Percentiles rank a stretch among this genome's conserved stretches.
phyloP scores from a whole-genome alignment of 2,113 vertebrate genomes.

The Sphaerodactylus townsendi region DNA sequence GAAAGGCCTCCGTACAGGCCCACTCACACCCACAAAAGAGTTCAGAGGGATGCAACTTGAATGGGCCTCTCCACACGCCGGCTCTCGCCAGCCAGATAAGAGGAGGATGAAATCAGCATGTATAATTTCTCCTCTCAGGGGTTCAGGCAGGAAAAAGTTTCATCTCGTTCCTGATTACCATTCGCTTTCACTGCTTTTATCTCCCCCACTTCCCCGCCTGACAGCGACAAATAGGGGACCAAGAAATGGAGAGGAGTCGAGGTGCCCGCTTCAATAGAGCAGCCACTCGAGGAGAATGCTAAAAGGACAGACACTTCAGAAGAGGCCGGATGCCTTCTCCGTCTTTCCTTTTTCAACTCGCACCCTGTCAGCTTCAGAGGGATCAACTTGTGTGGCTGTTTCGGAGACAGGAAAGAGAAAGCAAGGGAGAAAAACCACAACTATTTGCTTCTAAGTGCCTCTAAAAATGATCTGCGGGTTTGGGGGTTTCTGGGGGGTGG shows the following conservation, averaged over 20 bases:
- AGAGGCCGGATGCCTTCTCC: background rate
- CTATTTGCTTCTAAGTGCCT: background rate
- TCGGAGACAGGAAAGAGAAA: background rate
- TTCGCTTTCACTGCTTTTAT: slow-evolving; percentile 52
- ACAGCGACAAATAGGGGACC: slow-evolving; percentile 60
- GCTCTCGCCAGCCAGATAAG: slow-evolving; percentile 51
- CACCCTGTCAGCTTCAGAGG: slow-evolving; percentile 48
- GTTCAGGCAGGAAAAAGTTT: slow-evolving; percentile 44
- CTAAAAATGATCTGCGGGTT: slow-evolving; percentile 7
- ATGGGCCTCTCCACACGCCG: slow-evolving; percentile 8
- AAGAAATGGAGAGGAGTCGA: slow-evolving; percentile 57
- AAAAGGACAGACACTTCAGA: slow-evolving; percentile 34
- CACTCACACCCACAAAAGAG: slow-evolving; percentile 20
- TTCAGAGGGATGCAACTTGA: slow-evolving; percentile 29
- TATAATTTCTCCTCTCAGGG: slow-evolving; percentile 60
- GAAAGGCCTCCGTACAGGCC: background rate
- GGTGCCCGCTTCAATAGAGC: slow-evolving; percentile 56
- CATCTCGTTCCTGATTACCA: slow-evolving; percentile 50
- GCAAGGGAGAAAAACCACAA: slow-evolving; percentile 6
- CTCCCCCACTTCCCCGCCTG: slow-evolving; percentile 47
- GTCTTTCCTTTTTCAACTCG: slow-evolving; percentile 16
- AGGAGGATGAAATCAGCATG: slow-evolving; percentile 68
- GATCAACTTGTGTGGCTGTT: slow-evolving; percentile 53
- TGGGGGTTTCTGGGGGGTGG: too few relatives aligned
- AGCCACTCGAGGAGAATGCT: slow-evolving; percentile 66